Percentiles rank a stretch among this genome's conserved stretches.
phyloP scores from a whole-genome alignment of 2,888 invertebrate species.

The Galeruca laticollis region DNA sequence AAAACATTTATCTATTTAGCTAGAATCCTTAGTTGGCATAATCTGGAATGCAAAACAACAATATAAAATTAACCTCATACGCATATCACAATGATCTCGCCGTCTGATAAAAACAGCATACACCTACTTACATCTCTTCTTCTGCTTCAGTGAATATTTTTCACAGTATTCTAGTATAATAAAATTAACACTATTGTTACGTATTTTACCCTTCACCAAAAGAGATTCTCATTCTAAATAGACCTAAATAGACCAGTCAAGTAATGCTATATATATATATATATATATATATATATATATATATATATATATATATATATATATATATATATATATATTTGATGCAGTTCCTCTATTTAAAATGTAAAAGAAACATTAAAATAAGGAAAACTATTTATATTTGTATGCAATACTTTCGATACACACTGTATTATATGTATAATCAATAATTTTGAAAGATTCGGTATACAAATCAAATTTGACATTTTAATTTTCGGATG shows the following conservation, averaged over 20 bases:
- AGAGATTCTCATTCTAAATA: slow-evolving; percentile 16
- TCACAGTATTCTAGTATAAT: slow-evolving; percentile 30
- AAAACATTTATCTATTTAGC: slow-evolving; percentile 5
- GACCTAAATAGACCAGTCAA: slow-evolving; percentile 15
- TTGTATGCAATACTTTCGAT: no score
- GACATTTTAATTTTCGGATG: no score
- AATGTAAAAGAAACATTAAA: no score
- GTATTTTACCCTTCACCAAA: slow-evolving; percentile 21
- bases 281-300: no score
- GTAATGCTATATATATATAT: background rate
- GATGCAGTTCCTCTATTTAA: no score
- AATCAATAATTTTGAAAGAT: no score
- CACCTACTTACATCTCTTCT: slow-evolving; percentile 27
- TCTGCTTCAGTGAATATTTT: slow-evolving; percentile 34
- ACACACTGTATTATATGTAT: no score
- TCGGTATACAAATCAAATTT: no score
- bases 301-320: no score
- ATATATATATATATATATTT: no score
- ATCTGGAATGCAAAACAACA: slow-evolving; percentile 7
- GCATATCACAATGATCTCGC: slow-evolving; percentile 19
- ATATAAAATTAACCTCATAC: slow-evolving; percentile 30
- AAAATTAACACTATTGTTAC: slow-evolving; percentile 36
- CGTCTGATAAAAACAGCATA: slow-evolving; percentile 31
- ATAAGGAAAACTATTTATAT: no score
- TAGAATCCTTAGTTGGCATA: background rate